Percentiles rank a stretch among this genome's conserved stretches.
phyloP scores from a whole-genome alignment of 1,140 invertebrate species.

The Drosophila athabasca region DNA sequence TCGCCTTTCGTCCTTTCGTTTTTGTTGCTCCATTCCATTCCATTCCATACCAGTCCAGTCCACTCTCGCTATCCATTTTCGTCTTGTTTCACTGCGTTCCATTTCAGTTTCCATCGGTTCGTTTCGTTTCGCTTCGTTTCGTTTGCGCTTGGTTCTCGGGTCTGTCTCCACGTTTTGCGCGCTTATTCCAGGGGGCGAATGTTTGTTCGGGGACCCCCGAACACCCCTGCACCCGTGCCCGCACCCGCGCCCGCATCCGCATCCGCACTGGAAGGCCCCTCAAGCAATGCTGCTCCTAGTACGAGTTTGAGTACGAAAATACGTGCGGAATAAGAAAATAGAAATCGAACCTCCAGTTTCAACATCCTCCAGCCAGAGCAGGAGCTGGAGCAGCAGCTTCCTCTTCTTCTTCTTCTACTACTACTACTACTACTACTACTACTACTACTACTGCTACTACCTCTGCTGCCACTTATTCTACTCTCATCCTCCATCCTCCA shows the following conservation, averaged over 20 bases:
- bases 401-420: not conserved
- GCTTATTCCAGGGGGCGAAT: slow-evolving; percentile 43
- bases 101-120: slow-evolving; percentile 19
- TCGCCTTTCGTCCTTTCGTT: slow-evolving; percentile 45
- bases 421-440: not conserved
- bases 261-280: slow-evolving; percentile 29
- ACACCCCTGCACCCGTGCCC: not conserved
- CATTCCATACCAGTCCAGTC: slow-evolving; percentile 1
- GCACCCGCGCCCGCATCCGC: not conserved
- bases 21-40: slow-evolving; percentile 23
- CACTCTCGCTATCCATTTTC: slow-evolving; percentile 1
- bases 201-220: slow-evolving; percentile 22
- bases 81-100: slow-evolving; percentile 8
- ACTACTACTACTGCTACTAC: not conserved
- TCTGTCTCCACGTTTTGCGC: slow-evolving; percentile 20
- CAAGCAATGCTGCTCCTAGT: not conserved
- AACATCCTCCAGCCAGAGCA: too few relatives aligned
- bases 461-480: too few relatives aligned
- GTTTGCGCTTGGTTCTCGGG: slow-evolving; percentile 29
- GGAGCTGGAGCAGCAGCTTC: not conserved
- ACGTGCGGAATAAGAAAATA: too few relatives aligned
- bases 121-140: slow-evolving; percentile 22
- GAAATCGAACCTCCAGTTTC: too few relatives aligned
- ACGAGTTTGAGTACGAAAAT: not conserved
- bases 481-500: too few relatives aligned